Base-by-base conservation (phyloP, 2,888 invertebrate genomes). In the Dorcus hopei region DNA sequence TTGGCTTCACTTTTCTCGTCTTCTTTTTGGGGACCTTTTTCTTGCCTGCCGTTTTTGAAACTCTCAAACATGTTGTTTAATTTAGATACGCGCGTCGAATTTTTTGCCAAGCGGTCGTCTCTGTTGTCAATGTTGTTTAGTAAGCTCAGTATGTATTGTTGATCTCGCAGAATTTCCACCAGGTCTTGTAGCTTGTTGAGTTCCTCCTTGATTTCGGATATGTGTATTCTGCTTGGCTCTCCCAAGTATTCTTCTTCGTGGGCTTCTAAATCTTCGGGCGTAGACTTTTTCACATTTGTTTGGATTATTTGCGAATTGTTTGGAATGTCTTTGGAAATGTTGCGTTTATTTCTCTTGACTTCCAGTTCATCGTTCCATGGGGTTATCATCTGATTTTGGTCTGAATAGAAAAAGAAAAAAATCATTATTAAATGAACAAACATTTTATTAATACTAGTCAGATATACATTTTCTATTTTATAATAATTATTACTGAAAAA, bases 171-270 rank as follows among this genome's bases (percentile, higher is more conserved):
- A 16, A 76, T 61, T 39, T 69, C 61, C 14, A 77, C 70, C 6
- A 77, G 57, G 23, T 73, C 68, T 52, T 73, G 67, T 3, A 78
- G 52, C 64, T 76, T 75, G 33, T 63, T 63, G 5, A 78, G 64
- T 68, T 78, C 76, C 14, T 65, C 57, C 63, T 68, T 71, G 40
- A 76, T 61, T 8, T 70, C 67, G 38, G 65, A 62, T 16, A 74
- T 66, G 48, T 70, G 67, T 43, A 14, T 6, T 14, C 42, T 16
- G 11, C 16, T 42, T 5, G 16, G 42, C 16, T 42, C 11, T 4
- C 26, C 26, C 26, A 42, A 42, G 42, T 11, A 14, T 6, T 42
- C 16, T 42, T 42, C 16, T 42, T 42, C 42, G 6, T 6, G 19
- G 16, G 3, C 19, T 33, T 33, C 26, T 47, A 33, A 47, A 47